Base-by-base conservation (phyloP, 2,113 vertebrate genomes). In the Aphyosemion australe region DNA sequence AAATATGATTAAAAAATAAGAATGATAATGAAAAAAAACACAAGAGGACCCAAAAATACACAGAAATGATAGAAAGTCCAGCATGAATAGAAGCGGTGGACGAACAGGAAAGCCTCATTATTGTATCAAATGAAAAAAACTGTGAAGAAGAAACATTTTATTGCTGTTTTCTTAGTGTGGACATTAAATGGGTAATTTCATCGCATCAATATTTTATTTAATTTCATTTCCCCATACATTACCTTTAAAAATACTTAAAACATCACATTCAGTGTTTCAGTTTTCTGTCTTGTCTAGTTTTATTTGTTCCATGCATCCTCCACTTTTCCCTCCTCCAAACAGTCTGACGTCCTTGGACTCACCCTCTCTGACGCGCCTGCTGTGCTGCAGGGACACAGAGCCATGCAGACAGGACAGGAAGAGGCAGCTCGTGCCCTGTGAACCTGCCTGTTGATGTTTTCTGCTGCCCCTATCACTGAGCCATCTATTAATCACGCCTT, bases 391-490 rank as follows among this genome's bases (percentile, higher is more conserved):
- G 82, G 84, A 80, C 52, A 65, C 73, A 34, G 74, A 74, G 58
- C n/a, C 20, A 43, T 53, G 73, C 69, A 72, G 83, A 84, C 84
- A 74, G 76, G 86, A 84, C 65, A 50, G 68, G 75, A 81, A 60
- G 69, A 80, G 83, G 84, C 86, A 85, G 84, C 80, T 82, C 79
- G 84, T 83, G 86, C 74, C 83, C 78, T 62, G 71, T 76, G 76
- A 87, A 87, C 74, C 69, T 69, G 76, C 76, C 79, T 72, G 70
- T 87, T 77, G 72, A 80, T 76, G 80, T 68, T 81, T 64, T 73
- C 47, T 59, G 63, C 53, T 6, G 21, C 15, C n/a, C 61, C 46
- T 59, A 64, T 81, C 78, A n/a, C 64, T 19, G 74, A 69, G 57
- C 60, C 62, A 73, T 89, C 89, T 83, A 83, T 87, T 90, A 87